These are phyloP conservation scores for Colletes collaris DNA, from an alignment of 2,888 invertebrate genomes.

Conservation along the genomic window DNA sequence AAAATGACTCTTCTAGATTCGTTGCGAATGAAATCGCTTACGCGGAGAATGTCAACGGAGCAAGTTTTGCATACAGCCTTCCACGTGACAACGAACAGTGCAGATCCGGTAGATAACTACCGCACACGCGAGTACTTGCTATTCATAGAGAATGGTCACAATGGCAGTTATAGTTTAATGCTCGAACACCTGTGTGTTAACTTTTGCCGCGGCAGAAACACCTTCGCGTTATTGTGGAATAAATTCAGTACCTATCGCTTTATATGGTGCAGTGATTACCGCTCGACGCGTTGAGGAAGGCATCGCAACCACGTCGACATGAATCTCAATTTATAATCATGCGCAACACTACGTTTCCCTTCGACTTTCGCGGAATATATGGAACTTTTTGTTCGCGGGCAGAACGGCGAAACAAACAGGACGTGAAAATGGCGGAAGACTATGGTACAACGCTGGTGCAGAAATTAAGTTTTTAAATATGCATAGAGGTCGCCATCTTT, in stretches of 20 bases:
- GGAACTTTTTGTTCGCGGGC: too few relatives aligned
- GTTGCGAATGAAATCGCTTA: conserved; percentile 6
- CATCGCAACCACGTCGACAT: not conserved
- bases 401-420: too few relatives aligned
- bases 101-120: conserved; percentile 32
- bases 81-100: conserved; percentile 10
- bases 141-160: conserved; percentile 20
- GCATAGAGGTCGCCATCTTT: too few relatives aligned
- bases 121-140: conserved; percentile 17
- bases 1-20: not conserved
- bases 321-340: not conserved
- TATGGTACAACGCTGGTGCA: not conserved
- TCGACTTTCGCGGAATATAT: too few relatives aligned
- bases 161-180: conserved; percentile 37
- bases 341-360: too few relatives aligned
- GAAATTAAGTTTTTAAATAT: not conserved
- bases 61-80: conserved; percentile 22
- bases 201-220: not conserved
- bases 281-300: not conserved
- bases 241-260: conserved; percentile 1
- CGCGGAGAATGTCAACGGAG: conserved; percentile 12
- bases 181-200: conserved; percentile 30
- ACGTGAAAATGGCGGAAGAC: not conserved
- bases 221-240: conserved; percentile 17
- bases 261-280: not conserved